Evolutionary conservation across 1,140 invertebrate species (phyloP), one percentile per base, ranked within the genome.

Genomic region (Melipona quadrifasciata): DNA sequence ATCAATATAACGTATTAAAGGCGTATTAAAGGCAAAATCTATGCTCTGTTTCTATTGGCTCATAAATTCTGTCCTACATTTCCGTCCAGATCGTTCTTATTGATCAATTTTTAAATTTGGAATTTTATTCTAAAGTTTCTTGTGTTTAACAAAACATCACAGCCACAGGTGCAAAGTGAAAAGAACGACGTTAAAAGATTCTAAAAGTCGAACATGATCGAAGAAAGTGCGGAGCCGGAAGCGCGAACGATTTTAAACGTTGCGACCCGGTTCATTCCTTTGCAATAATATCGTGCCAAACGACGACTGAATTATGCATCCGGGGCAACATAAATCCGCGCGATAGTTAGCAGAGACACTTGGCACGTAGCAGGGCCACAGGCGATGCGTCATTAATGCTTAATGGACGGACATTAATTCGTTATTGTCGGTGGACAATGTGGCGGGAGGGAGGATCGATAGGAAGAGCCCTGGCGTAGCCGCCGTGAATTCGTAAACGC

Each of bases 321-420:
- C 71, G 78, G 39, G 34, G 31, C 70, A 76, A 76, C 86, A 88
- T 87, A 89, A 88, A 89, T 89, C 71, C 74, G 65, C 70, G 51
- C 75, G 83, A 88, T 88, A 89, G 86, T 87, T 82, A 78, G 51
- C 86, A 88, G 39, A 80, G 71, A 85, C 86, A 74, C 71, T 89
- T 75, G 75, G 74, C 83, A 80, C 82, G 70, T 67, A 57, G n/a
- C 77, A 47, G 67, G 11, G 51, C 70, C 58, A 72, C 72, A 76
- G 84, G 78, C 83, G 83, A 88, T 89, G 67, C 80, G 83, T 89
- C 87, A 89, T 87, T 89, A 85, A 88, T 88, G 86, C 86, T 89
- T 89, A 88, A 89, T 88, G 79, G 87, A 80, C 78, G 67, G 87
- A 47, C 86, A 88, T 89, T 89, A 89, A 89, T 89, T 88, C 86